Conservation (phyloP, 2,113 vertebrate species). For the Motacilla tschutschensis region DNA sequence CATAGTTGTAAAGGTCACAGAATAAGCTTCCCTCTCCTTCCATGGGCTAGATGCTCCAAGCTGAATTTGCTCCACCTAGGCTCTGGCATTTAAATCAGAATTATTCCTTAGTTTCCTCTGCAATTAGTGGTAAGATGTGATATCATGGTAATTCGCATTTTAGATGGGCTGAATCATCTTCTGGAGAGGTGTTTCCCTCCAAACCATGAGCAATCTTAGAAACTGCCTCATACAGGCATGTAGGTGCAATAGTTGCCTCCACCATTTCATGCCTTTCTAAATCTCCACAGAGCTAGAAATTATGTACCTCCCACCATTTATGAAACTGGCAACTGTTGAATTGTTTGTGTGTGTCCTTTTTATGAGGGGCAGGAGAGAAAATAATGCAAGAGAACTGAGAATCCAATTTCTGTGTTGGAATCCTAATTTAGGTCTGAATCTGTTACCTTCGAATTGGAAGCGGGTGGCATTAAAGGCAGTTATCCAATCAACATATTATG, state of each 20-base stretch:
- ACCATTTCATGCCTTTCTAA: not conserved
- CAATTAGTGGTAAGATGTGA: not conserved
- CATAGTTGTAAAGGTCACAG: not conserved
- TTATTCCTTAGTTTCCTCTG: not conserved
- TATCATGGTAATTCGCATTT: not conserved
- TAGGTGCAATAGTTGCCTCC: not conserved
- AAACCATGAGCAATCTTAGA: not conserved
- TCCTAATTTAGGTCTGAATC: not conserved
- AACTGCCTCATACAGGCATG: not conserved
- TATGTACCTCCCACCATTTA: not conserved
- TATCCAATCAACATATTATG: not conserved
- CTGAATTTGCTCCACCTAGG: not conserved
- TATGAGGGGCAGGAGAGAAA: not conserved
- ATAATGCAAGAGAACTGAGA: not conserved
- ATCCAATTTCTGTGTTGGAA: not conserved
- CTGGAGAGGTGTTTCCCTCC: not conserved
- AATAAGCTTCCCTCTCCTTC: not conserved
- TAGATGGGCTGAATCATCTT: not conserved
- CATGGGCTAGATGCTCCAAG: not conserved
- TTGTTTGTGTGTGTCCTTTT: not conserved
- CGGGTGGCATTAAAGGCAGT: constrained; percentile 2
- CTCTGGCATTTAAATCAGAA: not conserved
- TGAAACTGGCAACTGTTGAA: not conserved
- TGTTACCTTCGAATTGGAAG: not conserved
- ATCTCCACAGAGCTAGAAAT: not conserved